Evolutionary conservation across 1,140 invertebrate species (phyloP), one percentile per base, ranked within the genome.

Genomic region (Halictus rubicundus): DNA sequence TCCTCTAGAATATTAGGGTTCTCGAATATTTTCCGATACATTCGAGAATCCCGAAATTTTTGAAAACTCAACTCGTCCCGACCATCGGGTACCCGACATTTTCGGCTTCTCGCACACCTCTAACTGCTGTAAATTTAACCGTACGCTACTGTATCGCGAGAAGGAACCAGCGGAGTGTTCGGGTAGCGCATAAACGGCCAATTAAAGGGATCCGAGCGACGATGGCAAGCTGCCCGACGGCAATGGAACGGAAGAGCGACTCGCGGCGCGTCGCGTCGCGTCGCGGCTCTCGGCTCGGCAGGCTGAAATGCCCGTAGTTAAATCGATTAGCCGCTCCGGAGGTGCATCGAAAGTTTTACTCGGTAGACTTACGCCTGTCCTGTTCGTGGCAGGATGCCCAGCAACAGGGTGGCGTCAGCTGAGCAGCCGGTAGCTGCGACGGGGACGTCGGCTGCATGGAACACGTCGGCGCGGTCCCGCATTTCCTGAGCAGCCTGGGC

Each of bases 361-460:
- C 1, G 32, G 37, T 7, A 64, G 23, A 87, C 90, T 92, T 86
- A 93, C 92, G 89, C 80, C 90, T 92, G 73, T 93, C 92, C 80
- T 89, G 89, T 21, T 92, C 91, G 81, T 91, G 91, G 84, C 92
- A 93, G 75, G 89, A 90, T 42, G 82, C 86, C 91, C 92, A 93
- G 76, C 91, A 92, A 78, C 92, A 93, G 61, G 90, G 82, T 27
- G 87, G 83, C 57, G 84, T 83, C 65, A 86, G 49, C 86, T 84
- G 59, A 68, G 70, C 63, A 61, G 87, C 80, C 80, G 89, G 88
- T 71, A 89, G 75, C 83, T 91, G 91, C 59, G 82, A 84, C 74
- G 84, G 88, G 39, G 86, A 83, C 57, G 78, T 83, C 77, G 88
- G 83, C 63, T 89, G 85, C 81, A 85, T 80, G 32, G 74, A 65